Evolutionary conservation across 2,797 vertebrate genomes (phyloP), one percentile per base, ranked within the genome.

Genomic region (Ptychadena robeensis): DNA sequence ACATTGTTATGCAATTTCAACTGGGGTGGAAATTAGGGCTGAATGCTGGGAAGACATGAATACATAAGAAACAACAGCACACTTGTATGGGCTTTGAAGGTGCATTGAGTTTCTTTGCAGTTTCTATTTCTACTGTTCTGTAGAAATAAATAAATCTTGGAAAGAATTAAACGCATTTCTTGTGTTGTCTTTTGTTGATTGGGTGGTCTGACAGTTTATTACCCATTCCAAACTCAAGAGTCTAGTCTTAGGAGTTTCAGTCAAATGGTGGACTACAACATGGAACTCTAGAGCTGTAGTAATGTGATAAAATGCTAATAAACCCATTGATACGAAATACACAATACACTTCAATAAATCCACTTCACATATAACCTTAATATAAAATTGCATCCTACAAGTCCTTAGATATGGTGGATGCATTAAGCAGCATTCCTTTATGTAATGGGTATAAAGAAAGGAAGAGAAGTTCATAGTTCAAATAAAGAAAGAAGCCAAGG

Each of bases 1-100:
- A 65, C 65, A 76, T 80, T 80, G 67, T 80, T 85, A 76, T 85
- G 77, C 82, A 85, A 85, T 85, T 68, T 32, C 31, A 74, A 74
- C 28, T 76, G 78, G 44, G 72, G 71, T 80, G 77, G 77, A 67
- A 79, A 80, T 44, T 37, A 40, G 48, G 40, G 37, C n/a, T 75
- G 72, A 63, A 75, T 30, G 34, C 65, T 34, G 65, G 76, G 82
- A 35, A 64, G 28, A 63, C 5, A 7, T 30, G 48, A 66, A 65
- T 25, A 67, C 15, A 48, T 48, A 64, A 59, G 12, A 37, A 80
- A 61, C 66, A 59, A 73, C 65, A 57, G 66, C 69, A 85, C 71
- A 37, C 71, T 76, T 80, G 78, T 80, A 69, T 40, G 77, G 48
- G 57, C 48, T 69, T 73, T 59, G 18, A 83, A 67, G 69, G 63